Percentiles rank a stretch among this genome's conserved stretches.
Evolutionary conservation across 2,797 vertebrate genomes (phyloP).

Genomic region (Acestrorhynchus altus): DNA sequence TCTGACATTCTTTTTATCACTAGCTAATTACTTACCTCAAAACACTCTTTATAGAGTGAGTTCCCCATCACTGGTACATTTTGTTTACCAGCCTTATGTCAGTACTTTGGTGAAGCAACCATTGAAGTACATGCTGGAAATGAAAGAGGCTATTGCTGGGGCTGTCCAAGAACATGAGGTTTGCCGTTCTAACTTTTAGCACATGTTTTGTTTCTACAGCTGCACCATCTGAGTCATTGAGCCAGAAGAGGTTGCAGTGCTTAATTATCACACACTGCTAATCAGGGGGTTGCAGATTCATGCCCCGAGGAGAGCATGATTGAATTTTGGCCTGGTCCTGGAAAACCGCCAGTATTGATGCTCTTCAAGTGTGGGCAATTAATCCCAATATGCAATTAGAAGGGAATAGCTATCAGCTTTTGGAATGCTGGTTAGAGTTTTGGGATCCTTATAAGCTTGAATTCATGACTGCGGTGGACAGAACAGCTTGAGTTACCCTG

Average conservation of each 20-base stretch:
- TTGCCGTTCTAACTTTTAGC: slow-evolving; percentile 1
- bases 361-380: slow-evolving; percentile 8
- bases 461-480: too few relatives aligned
- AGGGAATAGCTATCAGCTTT: neutral
- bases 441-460: neutral
- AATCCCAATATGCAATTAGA: slow-evolving; percentile 22
- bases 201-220: neutral
- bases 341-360: slow-evolving; percentile 27
- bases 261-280: slow-evolving; percentile 41
- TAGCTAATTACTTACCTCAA: slow-evolving; percentile 32
- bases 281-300: slow-evolving; percentile 15
- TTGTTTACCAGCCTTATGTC: slow-evolving; percentile 3
- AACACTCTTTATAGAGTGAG: neutral
- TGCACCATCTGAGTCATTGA: neutral
- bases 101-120: neutral
- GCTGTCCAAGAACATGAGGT: slow-evolving; percentile 1
- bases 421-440: neutral
- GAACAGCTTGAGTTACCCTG: neutral
- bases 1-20: slow-evolving; percentile 22
- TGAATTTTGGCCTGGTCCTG: slow-evolving; percentile 20
- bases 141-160: neutral
- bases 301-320: slow-evolving; percentile 26
- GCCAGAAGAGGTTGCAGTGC: slow-evolving; percentile 15
- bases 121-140: neutral
- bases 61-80: neutral